Evolutionary conservation across 2,888 invertebrate species (phyloP), one percentile per base, ranked within the genome.

Genomic region (Helleia helle): DNA sequence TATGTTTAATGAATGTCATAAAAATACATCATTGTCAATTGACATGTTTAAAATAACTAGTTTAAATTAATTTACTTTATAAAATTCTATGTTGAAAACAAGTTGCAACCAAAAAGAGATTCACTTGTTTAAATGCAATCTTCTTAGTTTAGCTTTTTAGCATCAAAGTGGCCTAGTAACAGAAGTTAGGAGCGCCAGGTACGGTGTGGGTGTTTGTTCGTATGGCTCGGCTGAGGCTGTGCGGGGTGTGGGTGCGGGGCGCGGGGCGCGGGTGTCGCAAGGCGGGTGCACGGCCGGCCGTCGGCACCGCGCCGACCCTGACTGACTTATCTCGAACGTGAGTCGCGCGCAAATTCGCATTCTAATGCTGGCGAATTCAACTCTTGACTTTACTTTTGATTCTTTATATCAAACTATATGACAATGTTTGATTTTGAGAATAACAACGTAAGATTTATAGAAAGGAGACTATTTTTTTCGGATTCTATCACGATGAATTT

Each of bases 281-380:
- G 55, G 55, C 76, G 80, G 77, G 83, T 80, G 80, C 83, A 83
- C 61, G 84, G 84, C 79, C 83, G 83, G 80, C 70, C 83, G 70
- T 80, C 83, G 81, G 83, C 83, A 77, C 81, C 76, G 74, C 70
- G 60, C 57, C 83, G 83, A 83, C 84, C 83, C 83, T 84, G 84
- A 84, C 84, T 83, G 76, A 84, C 83, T 83, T 84, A 81, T 77
- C 80, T 68, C 74, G 66, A 80, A 76, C 79, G 80, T 77, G 81
- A 75, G 69, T 67, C 65, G 79, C 68, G 76, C 80, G 80, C 83
- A 75, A 81, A 83, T 79, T 71, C 70, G 67, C 70, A 69, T 68
- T 80, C 83, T 81, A 79, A 76, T 69, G 67, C 71, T 73, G 61
- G 75, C 75, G 59, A 79, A 77, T 77, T 75, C 65, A 68, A 69